These are phyloP conservation scores for Neoitamus cyanurus DNA, from an alignment of 2,888 invertebrate genomes.

Conservation along the genomic window DNA sequence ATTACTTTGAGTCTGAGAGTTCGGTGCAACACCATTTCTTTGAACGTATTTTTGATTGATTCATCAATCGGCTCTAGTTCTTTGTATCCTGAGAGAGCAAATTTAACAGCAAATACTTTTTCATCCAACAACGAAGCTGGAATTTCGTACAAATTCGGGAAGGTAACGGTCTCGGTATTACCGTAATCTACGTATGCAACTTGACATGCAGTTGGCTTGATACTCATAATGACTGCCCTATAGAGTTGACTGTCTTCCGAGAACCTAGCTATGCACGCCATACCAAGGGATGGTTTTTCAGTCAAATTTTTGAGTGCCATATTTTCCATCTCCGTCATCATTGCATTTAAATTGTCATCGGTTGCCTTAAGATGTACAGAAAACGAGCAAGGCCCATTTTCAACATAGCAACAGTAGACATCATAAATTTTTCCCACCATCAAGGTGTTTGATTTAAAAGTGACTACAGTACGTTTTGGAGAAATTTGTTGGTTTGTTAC, in stretches of 20 bases:
- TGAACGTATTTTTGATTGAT: slow-evolving; percentile 77
- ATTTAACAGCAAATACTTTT: slow-evolving; percentile 80
- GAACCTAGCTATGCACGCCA: slow-evolving; percentile 81
- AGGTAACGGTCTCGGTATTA: slow-evolving; percentile 78
- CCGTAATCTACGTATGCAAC: slow-evolving; percentile 86
- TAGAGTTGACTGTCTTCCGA: slow-evolving; percentile 76
- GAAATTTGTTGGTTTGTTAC: slow-evolving; percentile 47
- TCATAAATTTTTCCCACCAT: slow-evolving; percentile 72
- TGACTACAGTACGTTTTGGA: slow-evolving; percentile 57
- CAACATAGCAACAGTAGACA: slow-evolving; percentile 80
- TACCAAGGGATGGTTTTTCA: slow-evolving; percentile 79
- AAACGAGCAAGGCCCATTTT: slow-evolving; percentile 83
- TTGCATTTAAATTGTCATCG: slow-evolving; percentile 71
- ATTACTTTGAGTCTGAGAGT: slow-evolving; percentile 75
- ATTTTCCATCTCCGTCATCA: slow-evolving; percentile 80
- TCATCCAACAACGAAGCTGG: slow-evolving; percentile 78
- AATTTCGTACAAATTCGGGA: slow-evolving; percentile 79
- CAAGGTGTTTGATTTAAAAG: slow-evolving; percentile 66
- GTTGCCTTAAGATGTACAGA: slow-evolving; percentile 77
- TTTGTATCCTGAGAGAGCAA: slow-evolving; percentile 77
- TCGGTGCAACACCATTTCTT: slow-evolving; percentile 74
- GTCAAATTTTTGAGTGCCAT: slow-evolving; percentile 72
- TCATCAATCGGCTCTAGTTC: slow-evolving; percentile 70
- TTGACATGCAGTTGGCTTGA: slow-evolving; percentile 78
- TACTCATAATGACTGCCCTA: slow-evolving; percentile 80